Base-by-base conservation (phyloP, 2,113 vertebrate species). In the Apeltes quadracus region DNA sequence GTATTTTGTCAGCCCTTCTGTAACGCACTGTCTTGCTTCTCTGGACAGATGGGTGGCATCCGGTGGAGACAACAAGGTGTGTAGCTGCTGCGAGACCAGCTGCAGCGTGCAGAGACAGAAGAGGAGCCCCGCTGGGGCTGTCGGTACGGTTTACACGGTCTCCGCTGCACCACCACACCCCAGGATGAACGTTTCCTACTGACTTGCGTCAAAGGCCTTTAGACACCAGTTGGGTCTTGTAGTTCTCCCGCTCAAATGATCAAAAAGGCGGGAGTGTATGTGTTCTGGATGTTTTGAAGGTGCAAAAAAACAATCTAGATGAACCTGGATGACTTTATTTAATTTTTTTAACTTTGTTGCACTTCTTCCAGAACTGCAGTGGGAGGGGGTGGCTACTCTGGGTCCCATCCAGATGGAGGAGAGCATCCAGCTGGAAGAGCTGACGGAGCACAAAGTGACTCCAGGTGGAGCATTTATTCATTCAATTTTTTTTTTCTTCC, bases 11-110 rank as follows among this genome's bases (percentile, higher is more conserved):
- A 8, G 5, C 44, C 34, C 32, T 34, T 23, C 23, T 66, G 10
- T 66, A 57, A 79, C n/a, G 0, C 13, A n/a, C 22, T 20, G 0
- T 1, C 0, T 39, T 12, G 56, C 36, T 20, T 10, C n/a, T 67
- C 36, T 34, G 70, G 23, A 7, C 84, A 94, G 93, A 72, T 93
- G 92, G 91, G 81, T 89, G 78, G 86, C 89, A 34, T 92, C 86
- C 59, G 88, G 76, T 41, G 92, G 90, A 38, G 86, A 91, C 54
- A 87, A 93, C 36, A 54, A 87, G 56, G 88, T 92, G 70, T 93
- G 92, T 56, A 13, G 71, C 61, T 94, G 92, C 82, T 94, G 91
- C 61, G 89, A 90, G 27, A 87, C 39, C 81, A 84, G 88, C 50
- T 91, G 82, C 8, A 55, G 57, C 0, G 23, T 13, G 16, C 53